phyloP scores from a whole-genome alignment of 1,140 invertebrate species.

The Frieseomelitta varia region DNA sequence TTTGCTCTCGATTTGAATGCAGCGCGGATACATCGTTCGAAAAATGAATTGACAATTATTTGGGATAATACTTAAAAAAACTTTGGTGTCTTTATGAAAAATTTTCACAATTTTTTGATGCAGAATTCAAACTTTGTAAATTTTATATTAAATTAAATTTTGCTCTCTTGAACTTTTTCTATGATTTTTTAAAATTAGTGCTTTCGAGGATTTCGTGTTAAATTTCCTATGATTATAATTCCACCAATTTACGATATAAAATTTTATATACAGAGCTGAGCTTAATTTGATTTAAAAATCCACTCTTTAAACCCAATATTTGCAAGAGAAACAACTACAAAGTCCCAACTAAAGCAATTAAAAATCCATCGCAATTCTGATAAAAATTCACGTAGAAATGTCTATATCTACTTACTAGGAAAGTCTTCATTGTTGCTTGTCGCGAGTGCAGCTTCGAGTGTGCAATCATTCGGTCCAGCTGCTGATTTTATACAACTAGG shows the following conservation, averaged over 20 bases:
- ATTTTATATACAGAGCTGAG: too few species aligned
- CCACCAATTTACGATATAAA: background rate
- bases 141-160: too few species aligned
- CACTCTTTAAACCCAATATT: background rate
- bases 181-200: background rate
- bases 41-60: background rate
- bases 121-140: too few species aligned
- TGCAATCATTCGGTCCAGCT: constrained; percentile 60
- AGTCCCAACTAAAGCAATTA: too few species aligned
- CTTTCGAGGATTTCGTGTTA: background rate
- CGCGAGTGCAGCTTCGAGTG: constrained; percentile 61
- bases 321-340: background rate
- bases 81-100: too few species aligned
- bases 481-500: constrained; percentile 74
- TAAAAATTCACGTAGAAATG: background rate
- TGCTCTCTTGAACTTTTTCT: too few species aligned
- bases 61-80: background rate
- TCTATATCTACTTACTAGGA: constrained; percentile 68
- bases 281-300: too few species aligned
- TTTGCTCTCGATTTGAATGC: background rate
- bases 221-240: background rate
- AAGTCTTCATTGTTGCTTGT: constrained; percentile 67
- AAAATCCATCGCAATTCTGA: background rate
- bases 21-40: background rate
- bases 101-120: too few species aligned